Conservation (phyloP, 2,113 vertebrate species). For the Pandion haliaetus region DNA sequence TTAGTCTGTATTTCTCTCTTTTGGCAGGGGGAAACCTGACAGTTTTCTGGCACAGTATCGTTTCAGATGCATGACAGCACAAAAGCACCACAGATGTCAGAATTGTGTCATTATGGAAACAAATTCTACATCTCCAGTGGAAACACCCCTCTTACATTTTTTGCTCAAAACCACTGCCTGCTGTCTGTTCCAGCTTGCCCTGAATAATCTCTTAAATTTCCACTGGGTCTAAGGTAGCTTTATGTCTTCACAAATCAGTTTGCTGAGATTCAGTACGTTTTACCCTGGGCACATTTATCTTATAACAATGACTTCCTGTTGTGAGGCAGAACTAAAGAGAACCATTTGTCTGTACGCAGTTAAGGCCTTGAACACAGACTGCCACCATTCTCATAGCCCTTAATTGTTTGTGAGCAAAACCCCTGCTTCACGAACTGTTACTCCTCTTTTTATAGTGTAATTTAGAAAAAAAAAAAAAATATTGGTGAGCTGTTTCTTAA, state of each 20-base stretch:
- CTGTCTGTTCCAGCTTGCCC: neutral
- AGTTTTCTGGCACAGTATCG: neutral
- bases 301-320: slow-evolving; percentile 6
- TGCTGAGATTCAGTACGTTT: neutral
- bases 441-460: slow-evolving; percentile 5
- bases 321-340: slow-evolving; percentile 20
- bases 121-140: neutral
- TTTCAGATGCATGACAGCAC: neutral
- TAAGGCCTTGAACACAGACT: slow-evolving; percentile 8
- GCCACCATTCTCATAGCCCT: neutral
- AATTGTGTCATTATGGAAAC: neutral
- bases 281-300: neutral
- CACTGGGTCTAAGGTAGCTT: neutral
- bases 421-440: neutral
- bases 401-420: slow-evolving; percentile 4
- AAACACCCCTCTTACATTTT: neutral
- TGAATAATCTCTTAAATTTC: neutral
- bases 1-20: neutral
- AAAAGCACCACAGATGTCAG: neutral
- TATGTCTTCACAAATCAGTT: slow-evolving; percentile 54
- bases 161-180: neutral
- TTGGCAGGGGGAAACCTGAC: neutral
- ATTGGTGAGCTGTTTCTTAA: neutral
- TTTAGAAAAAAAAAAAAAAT: neutral
- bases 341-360: slow-evolving; percentile 17